Percentiles rank a stretch among this genome's conserved stretches.
These are phyloP conservation scores for Agraylea sexmaculata DNA, from an alignment of 1,140 invertebrate species.

Conservation along the genomic window DNA sequence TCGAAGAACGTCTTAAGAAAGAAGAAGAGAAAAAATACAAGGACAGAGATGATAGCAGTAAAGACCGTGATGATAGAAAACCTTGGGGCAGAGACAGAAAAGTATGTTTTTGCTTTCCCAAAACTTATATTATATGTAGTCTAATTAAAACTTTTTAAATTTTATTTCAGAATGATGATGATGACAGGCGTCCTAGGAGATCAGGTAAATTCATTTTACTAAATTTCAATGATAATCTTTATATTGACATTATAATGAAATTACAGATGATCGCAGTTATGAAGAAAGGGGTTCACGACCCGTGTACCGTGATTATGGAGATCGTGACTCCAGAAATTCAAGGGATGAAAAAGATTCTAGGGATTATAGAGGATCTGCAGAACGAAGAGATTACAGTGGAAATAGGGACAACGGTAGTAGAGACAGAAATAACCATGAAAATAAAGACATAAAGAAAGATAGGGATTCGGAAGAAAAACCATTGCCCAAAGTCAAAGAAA, in stretches of 20 bases:
- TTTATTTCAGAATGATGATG: conserved; percentile 10
- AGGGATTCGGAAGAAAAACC: conserved; percentile 33
- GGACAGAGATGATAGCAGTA: conserved; percentile 28
- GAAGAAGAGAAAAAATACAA: conserved; percentile 29
- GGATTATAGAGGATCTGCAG: conserved; percentile 20
- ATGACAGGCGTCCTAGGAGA: conserved; percentile 13
- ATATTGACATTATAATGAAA: conserved; percentile 7
- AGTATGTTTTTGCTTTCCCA: conserved; percentile 6
- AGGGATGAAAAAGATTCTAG: conserved; percentile 13
- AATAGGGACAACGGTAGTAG: conserved; percentile 20
- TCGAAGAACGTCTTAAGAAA: conserved; percentile 37
- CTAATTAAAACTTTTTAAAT: not conserved
- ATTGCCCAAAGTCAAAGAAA: conserved; percentile 49
- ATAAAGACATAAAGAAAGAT: conserved; percentile 17
- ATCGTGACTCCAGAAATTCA: conserved; percentile 8
- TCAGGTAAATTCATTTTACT: conserved; percentile 3
- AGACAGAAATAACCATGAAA: conserved; percentile 2
- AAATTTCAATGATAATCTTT: not conserved
- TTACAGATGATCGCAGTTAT: conserved; percentile 9
- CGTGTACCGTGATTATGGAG: conserved; percentile 18
- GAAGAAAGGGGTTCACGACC: conserved; percentile 20
- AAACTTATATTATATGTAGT: not conserved
- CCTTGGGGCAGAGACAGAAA: conserved; percentile 29
- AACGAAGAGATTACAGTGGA: conserved; percentile 21
- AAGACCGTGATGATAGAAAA: conserved; percentile 35